phyloP scores from a whole-genome alignment of 1,140 invertebrate genomes.

The Drosophila mayri region DNA sequence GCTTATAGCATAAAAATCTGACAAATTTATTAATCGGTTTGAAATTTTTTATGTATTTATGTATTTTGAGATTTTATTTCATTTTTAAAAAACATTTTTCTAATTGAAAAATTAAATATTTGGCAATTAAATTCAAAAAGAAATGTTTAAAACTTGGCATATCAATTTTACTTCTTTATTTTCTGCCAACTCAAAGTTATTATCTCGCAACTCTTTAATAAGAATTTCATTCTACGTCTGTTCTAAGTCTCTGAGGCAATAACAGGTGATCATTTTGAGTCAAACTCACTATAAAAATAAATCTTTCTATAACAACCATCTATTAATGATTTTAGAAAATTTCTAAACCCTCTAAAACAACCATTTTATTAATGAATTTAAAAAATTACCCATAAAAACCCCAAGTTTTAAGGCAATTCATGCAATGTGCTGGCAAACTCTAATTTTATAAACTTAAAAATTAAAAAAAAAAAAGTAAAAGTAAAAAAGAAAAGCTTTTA shows the following conservation, averaged over 20 bases:
- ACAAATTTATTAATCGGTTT: too few relatives aligned
- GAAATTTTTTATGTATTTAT: not conserved
- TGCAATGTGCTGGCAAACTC: not conserved
- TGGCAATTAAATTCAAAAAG: too few relatives aligned
- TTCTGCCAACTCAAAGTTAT: not conserved
- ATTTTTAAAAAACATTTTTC: not conserved
- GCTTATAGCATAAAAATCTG: too few relatives aligned
- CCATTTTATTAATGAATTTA: not conserved
- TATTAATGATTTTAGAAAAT: too few relatives aligned
- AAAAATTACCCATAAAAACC: not conserved
- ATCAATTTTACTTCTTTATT: not conserved
- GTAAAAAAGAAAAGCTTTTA: too few relatives aligned
- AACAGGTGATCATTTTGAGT: not conserved
- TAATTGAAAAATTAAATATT: too few relatives aligned
- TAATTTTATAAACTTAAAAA: not conserved
- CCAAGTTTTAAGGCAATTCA: not conserved
- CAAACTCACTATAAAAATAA: not conserved
- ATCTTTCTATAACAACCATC: not conserved
- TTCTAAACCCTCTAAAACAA: too few relatives aligned
- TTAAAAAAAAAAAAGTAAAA: not conserved
- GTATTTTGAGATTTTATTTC: not conserved
- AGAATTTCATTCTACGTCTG: not conserved
- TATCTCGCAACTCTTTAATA: not conserved
- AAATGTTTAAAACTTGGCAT: too few relatives aligned
- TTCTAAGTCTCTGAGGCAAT: not conserved